A percentile compares a stretch with the other conserved stretches of the same genome.
phyloP scores from a whole-genome alignment of 2,888 invertebrate species.

The Panorpa germanica region DNA sequence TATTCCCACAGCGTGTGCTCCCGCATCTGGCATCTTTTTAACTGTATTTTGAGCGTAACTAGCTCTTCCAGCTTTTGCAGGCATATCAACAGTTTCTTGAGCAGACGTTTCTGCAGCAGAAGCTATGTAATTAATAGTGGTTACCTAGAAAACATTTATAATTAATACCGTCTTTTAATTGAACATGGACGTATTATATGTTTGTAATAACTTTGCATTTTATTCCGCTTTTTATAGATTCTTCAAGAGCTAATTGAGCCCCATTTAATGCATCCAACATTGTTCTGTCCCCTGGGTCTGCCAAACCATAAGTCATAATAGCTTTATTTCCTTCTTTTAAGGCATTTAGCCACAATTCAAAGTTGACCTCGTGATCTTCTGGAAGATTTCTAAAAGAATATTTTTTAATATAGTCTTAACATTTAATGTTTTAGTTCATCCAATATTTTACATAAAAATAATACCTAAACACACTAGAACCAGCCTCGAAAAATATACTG shows the following conservation, averaged over 20 bases:
- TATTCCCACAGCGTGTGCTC: slow-evolving; percentile 35
- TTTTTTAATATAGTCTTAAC: slow-evolving; percentile 2
- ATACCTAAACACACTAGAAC: slow-evolving; percentile 29
- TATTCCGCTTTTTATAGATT: slow-evolving; percentile 4
- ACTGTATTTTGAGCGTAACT: slow-evolving; percentile 17
- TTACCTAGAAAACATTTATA: slow-evolving; percentile 11
- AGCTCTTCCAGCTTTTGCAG: slow-evolving; percentile 22
- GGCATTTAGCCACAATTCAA: slow-evolving; percentile 30
- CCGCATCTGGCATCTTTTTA: slow-evolving; percentile 28
- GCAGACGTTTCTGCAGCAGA: slow-evolving; percentile 16
- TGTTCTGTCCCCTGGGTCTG: slow-evolving; percentile 53
- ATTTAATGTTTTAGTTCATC: not conserved
- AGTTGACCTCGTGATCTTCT: slow-evolving; percentile 19
- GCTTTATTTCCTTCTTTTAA: slow-evolving; percentile 34
- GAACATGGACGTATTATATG: not conserved
- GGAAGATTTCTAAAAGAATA: slow-evolving; percentile 13
- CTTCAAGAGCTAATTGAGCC: slow-evolving; percentile 12
- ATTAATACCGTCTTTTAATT: not conserved
- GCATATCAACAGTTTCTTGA: slow-evolving; percentile 11
- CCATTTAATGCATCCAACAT: slow-evolving; percentile 32
- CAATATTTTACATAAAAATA: slow-evolving; percentile 13
- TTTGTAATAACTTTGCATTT: not conserved
- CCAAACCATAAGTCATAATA: slow-evolving; percentile 50
- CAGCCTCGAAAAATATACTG: slow-evolving; percentile 51
- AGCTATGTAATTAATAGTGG: slow-evolving; percentile 14